Evolutionary conservation across 2,888 invertebrate genomes (phyloP), one percentile per base, ranked within the genome.

Genomic region (Galeopsomyia nigrocyanea): DNA sequence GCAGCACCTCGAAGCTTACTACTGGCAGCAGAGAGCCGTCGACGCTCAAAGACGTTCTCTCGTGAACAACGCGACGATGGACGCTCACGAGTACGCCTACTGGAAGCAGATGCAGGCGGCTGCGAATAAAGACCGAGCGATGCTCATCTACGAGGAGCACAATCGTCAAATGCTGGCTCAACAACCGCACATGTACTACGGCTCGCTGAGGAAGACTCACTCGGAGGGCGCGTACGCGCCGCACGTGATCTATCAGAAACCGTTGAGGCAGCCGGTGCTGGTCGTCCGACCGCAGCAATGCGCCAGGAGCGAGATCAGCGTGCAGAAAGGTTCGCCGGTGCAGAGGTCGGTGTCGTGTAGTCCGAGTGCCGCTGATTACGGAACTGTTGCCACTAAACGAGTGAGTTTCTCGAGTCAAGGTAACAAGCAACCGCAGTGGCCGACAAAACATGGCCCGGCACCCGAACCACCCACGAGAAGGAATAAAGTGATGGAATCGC

Each of bases 31-130:
- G 53, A 85, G 84, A 31, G 84, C 84, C 3, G 64, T 85, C 14
- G 84, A 85, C 31, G 80, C 81, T 0, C 82, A 80, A 14, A 77
- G 80, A 50, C 82, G 82, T 0, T 71, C 80, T 1, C 47, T 73
- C 10, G 47, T 70, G 9, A 80, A 80, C 47, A 80, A 79, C 39
- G 80, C 81, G 17, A 69, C 79, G 5, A 82, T 84, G 1, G 81
- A 84, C 64, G 80, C 83, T 19, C 78, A 83, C 9, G 92, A 92
- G 82, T 91, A 90, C 0, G 91, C 90, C 79, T 92, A 91, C 77
- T 92, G 92, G 92, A 90, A 91, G 78, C 91, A 91, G 80, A 84
- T 92, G 55, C 77, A 71, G 14, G 71, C 75, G 14, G 73, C 77
- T 17, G 58, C 60, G 1, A 70, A 49, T 58, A 75, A 72, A 55